These are phyloP conservation scores for Phrynocephalus guinanensis DNA, from an alignment of 2,797 vertebrate species.

Conservation along the genomic window DNA sequence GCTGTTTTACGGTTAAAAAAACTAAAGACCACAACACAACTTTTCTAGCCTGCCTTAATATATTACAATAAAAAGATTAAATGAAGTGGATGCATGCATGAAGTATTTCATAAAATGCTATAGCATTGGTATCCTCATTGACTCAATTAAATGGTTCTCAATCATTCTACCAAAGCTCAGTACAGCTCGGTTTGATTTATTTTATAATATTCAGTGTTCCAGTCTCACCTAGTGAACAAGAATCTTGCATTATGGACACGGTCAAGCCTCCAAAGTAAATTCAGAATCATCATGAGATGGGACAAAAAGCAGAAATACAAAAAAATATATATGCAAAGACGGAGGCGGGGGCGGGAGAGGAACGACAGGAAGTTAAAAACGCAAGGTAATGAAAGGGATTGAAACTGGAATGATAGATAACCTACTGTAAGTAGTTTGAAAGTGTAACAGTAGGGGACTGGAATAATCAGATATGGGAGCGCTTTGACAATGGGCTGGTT, in stretches of 20 bases:
- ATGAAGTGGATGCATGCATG: constrained; percentile 54
- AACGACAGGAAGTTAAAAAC: constrained; percentile 74
- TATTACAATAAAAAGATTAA: constrained; percentile 61
- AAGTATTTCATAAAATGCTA: constrained; percentile 54
- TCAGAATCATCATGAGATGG: constrained; percentile 66
- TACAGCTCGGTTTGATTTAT: constrained; percentile 67
- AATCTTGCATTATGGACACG: constrained; percentile 61
- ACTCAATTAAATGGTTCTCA: constrained; percentile 69
- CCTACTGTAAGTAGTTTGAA: constrained; percentile 75
- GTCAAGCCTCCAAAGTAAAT: constrained; percentile 63
- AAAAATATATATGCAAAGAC: constrained; percentile 63
- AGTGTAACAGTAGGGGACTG: constrained; percentile 74
- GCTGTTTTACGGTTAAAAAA: constrained; percentile 60
- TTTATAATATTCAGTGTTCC: constrained; percentile 59
- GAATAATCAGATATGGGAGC: constrained; percentile 74
- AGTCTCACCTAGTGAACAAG: constrained; percentile 61
- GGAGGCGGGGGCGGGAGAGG: constrained; percentile 35
- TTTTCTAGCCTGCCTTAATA: constrained; percentile 62
- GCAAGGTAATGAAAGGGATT: constrained; percentile 74
- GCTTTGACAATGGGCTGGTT: constrained; percentile 70
- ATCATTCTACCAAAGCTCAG: constrained; percentile 67
- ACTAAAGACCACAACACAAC: constrained; percentile 63
- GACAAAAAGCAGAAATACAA: constrained; percentile 65
- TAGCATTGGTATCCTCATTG: constrained; percentile 43
- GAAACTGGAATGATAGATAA: constrained; percentile 70